phyloP scores from a whole-genome alignment of 2,113 vertebrate species.

The Hydrochoerus hydrochaeris region DNA sequence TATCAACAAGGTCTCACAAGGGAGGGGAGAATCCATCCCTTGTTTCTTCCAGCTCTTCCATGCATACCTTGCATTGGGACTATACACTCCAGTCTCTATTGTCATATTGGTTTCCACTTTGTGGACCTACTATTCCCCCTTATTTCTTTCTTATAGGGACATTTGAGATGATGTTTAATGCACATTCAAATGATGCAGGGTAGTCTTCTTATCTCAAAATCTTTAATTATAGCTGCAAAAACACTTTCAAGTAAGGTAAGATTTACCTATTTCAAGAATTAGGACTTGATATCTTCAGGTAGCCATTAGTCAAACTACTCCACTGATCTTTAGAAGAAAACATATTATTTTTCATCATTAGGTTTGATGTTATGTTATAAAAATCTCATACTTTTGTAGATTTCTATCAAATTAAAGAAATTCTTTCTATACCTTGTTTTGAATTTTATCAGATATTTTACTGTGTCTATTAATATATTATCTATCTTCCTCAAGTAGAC shows the following conservation, averaged over 20 bases:
- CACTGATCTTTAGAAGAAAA: not conserved
- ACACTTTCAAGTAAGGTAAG: not conserved
- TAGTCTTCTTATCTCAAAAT: not conserved
- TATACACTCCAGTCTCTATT: not conserved
- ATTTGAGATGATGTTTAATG: not conserved
- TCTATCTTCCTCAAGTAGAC: not conserved
- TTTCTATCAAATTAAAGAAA: not conserved
- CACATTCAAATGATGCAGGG: not conserved
- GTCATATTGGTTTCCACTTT: not conserved
- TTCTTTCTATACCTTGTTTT: not conserved
- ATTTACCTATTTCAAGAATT: not conserved
- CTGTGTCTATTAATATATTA: not conserved
- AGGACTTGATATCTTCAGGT: not conserved
- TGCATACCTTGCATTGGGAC: not conserved
- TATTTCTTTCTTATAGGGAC: not conserved
- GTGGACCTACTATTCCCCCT: not conserved
- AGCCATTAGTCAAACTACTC: not conserved
- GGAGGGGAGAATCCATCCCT: not conserved
- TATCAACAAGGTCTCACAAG: fast-evolving
- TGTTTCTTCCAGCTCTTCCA: not conserved
- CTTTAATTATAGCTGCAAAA: not conserved
- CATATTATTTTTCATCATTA: not conserved
- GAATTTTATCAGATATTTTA: not conserved
- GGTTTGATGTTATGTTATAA: not conserved
- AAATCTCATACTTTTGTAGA: not conserved